Evolutionary conservation across 2,113 vertebrate genomes (phyloP), one percentile per base, ranked within the genome.

Genomic region (Nesogale talazaci): DNA sequence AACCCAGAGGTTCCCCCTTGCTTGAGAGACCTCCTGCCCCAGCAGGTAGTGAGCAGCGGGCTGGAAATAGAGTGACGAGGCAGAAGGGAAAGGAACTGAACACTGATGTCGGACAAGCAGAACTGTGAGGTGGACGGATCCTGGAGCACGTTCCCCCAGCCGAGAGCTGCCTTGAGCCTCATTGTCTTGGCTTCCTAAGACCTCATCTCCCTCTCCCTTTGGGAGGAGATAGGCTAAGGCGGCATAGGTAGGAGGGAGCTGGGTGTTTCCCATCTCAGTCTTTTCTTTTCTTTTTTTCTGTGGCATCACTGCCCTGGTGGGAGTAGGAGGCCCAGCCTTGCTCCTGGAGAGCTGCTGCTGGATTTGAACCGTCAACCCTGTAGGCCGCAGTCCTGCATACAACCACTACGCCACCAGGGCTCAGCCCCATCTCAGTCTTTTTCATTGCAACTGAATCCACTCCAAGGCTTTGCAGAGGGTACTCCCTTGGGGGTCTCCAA

Each of bases 221-320:
- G 2, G 25, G 65, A 59, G 46, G 70, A 40, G 46, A 56, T 56
- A 67, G 17, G 46, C 19, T 72, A 79, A 83, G 38, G 29, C 56
- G 23, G 12, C 40, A 22, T 1, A 0, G 12, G 4, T 6, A 11
- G 59, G 40, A 63, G 20, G n/a, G n/a, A n/a, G n/a, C n/a, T n/a
- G n/a, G n/a, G n/a, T n/a, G n/a, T n/a, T n/a, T n/a, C n/a, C n/a
- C n/a, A n/a, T n/a, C n/a, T n/a, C n/a, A 22, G 29, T 8, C 20
- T 2, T 17, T 4, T 65, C 14, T 36, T n/a, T n/a, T n/a, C n/a
- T n/a, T n/a, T n/a, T n/a, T n/a, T n/a, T n/a, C n/a, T n/a, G n/a
- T n/a, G n/a, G n/a, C n/a, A n/a, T n/a, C n/a, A n/a, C n/a, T n/a
- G n/a, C n/a, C n/a, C n/a, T n/a, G n/a, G n/a, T n/a, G n/a, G n/a